A percentile compares a stretch with the other conserved stretches of the same genome.
Evolutionary conservation across 2,113 vertebrate genomes (phyloP).

Genomic region (Paradoxurus hermaphroditus): DNA sequence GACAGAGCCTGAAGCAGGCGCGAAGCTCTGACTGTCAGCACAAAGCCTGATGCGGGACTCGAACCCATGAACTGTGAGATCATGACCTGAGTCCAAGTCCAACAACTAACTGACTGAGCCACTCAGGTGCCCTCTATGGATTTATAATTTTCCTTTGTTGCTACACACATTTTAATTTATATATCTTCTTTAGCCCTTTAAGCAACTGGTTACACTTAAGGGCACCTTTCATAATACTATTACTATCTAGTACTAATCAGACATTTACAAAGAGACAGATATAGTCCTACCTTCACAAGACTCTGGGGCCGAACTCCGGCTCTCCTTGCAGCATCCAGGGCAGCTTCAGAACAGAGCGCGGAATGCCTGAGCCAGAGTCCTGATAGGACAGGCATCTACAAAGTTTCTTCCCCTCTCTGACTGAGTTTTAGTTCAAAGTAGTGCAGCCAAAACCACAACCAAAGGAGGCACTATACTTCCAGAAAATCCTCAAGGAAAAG

Average conservation of each 20-base stretch:
- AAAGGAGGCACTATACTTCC: not conserved
- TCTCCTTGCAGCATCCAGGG: not conserved
- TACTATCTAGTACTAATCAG: constrained; percentile 17
- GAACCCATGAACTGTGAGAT: no score
- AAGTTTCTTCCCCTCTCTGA: not conserved
- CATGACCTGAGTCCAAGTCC: no score
- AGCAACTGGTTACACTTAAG: not conserved
- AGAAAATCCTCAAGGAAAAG: not conserved
- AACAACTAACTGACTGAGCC: no score
- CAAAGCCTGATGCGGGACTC: no score
- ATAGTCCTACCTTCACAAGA: not conserved
- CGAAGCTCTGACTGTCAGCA: no score
- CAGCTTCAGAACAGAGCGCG: not conserved
- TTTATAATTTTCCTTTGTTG: not conserved
- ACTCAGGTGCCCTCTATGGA: no score
- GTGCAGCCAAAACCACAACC: not conserved
- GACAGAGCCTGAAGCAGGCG: no score
- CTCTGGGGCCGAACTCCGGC: not conserved
- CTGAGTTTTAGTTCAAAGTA: not conserved
- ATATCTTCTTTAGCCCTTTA: not conserved
- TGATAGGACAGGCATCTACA: not conserved
- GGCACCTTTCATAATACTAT: not conserved
- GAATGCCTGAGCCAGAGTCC: not conserved
- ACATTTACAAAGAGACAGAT: constrained; percentile 36
- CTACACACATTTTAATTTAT: not conserved